Evolutionary conservation across 2,113 vertebrate genomes (phyloP).

Genomic region (Protobothrops flavoviridis): DNA sequence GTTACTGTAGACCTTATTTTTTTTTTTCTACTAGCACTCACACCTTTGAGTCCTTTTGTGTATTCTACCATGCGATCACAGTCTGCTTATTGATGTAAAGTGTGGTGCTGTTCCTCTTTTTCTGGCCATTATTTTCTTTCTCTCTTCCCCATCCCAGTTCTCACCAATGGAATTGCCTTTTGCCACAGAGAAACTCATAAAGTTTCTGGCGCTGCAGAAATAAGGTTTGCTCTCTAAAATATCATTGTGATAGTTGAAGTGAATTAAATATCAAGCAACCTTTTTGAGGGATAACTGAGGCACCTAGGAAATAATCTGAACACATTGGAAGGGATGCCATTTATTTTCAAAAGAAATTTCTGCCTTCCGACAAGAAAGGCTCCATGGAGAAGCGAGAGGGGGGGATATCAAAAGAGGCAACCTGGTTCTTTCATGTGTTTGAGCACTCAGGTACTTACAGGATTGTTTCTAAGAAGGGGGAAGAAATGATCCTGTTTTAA

Average conservation of each 20-base stretch:
- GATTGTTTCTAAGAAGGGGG: slow-evolving; percentile 73
- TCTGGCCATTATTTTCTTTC: slow-evolving; percentile 60
- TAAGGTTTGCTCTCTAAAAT: slow-evolving; percentile 68
- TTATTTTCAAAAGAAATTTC: slow-evolving; percentile 81
- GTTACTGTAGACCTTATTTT: background rate
- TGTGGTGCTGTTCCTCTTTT: slow-evolving; percentile 24
- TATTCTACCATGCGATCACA: slow-evolving; percentile 37
- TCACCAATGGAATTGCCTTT: slow-evolving; percentile 68
- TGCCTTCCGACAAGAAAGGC: slow-evolving; percentile 73
- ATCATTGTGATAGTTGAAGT: slow-evolving; percentile 71
- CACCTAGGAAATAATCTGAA: slow-evolving; percentile 70
- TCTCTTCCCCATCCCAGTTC: slow-evolving; percentile 58
- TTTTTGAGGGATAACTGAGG: slow-evolving; percentile 75
- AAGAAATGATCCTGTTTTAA: slow-evolving; percentile 76
- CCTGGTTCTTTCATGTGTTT: slow-evolving; percentile 77
- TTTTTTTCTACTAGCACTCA: background rate
- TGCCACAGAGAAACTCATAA: slow-evolving; percentile 66
- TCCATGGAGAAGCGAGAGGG: slow-evolving; percentile 61
- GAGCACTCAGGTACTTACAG: slow-evolving; percentile 71
- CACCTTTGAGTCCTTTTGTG: slow-evolving; percentile 16
- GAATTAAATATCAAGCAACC: slow-evolving; percentile 70
- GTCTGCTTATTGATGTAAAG: slow-evolving; percentile 48
- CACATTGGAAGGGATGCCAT: slow-evolving; percentile 74
- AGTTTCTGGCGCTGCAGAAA: slow-evolving; percentile 61
- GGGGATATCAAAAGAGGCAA: slow-evolving; percentile 76